Base-by-base conservation (phyloP, 2,797 vertebrate genomes). In the Rhabdomys pumilio region DNA sequence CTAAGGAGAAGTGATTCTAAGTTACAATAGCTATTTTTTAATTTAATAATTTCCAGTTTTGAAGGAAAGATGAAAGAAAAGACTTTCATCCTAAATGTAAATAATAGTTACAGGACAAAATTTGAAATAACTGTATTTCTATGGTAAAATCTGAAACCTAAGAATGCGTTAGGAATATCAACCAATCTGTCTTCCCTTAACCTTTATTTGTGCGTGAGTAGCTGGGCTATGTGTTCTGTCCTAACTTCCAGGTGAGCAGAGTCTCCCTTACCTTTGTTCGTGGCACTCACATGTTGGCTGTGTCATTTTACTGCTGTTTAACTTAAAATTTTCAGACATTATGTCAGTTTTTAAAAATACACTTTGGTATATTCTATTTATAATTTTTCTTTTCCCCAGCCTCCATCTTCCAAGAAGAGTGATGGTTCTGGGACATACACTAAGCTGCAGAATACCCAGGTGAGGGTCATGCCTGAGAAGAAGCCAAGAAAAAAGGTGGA, bases 391-490 rank as follows among this genome's bases (percentile, higher is more conserved):
- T 41, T 72, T 95, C 61, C 98, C 79, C 97, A 99, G 99, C 99
- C 99, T 99, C 99, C 99, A 96, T 99, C 98, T 96, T 98, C 98
- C 97, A 99, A 99, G 99, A 99, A 99, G 98, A 98, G 98, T 97
- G 99, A 99, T 99, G 99, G 99, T 99, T 99, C 99, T 44, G 98
- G 99, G 97, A 98, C 99, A 95, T 99, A 99, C 97, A 97, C 99
- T 75, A 99, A 99, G 98, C 98, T 99, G 98, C 99, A 99, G 98
- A 99, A 99, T 99, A 99, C 99, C 97, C 99, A 99, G 98, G 98
- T 99, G 99, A 99, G 99, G 98, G 98, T 99, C 83, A 98, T 98
- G 86, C 98, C 99, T 29, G 99, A 99, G 98, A 99, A 99, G 98
- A 99, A 99, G 97, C 98, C 98, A 96, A 99, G 98, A 96, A 99